These are phyloP conservation scores for Pachycephus smyrnensis DNA, from an alignment of 2,888 invertebrate genomes.

Conservation along the genomic window DNA sequence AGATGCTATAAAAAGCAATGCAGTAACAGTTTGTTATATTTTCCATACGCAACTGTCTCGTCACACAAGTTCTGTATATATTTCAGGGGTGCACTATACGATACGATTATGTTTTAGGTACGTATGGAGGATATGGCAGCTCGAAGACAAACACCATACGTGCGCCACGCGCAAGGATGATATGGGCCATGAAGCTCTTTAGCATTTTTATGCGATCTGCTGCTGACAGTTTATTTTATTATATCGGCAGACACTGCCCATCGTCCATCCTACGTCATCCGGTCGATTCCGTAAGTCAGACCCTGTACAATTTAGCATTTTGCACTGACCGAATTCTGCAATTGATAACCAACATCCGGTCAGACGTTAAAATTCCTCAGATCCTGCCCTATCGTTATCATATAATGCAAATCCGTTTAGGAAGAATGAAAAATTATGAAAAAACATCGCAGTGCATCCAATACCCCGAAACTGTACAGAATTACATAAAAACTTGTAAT, in stretches of 20 bases:
- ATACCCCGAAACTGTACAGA: not conserved
- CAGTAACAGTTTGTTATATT: not conserved
- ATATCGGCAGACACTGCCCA: slow-evolving; percentile 51
- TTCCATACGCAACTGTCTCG: not conserved
- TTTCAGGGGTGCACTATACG: not conserved
- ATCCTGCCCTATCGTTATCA: not conserved
- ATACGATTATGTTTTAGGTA: not conserved
- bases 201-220: slow-evolving; percentile 67
- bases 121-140: not conserved
- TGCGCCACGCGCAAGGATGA: slow-evolving; percentile 20
- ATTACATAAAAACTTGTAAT: not conserved
- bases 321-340: not conserved
- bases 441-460: not conserved
- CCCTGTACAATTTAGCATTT: not conserved
- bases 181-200: slow-evolving; percentile 55
- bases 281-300: slow-evolving; percentile 31
- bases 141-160: not conserved
- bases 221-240: slow-evolving; percentile 67
- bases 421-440: not conserved
- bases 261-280: slow-evolving; percentile 47
- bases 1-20: not conserved
- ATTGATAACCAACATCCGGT: not conserved
- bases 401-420: not conserved
- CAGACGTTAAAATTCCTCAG: not conserved
- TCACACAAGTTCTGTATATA: not conserved